These are phyloP conservation scores for Pardalotus punctatus DNA, from an alignment of 2,113 vertebrate genomes.

Conservation along the genomic window DNA sequence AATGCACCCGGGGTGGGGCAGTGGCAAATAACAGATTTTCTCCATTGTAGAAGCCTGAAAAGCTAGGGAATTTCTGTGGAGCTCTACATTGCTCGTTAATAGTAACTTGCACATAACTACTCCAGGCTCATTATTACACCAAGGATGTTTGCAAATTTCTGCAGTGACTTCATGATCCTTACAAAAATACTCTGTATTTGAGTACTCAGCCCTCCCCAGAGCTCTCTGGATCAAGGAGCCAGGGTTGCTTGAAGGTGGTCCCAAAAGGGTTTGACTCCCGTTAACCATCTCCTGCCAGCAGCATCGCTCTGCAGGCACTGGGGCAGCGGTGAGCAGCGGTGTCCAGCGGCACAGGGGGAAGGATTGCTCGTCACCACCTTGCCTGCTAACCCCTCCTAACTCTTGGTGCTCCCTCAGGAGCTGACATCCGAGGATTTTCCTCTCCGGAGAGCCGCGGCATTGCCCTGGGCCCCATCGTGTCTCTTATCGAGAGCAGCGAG, in stretches of 20 bases:
- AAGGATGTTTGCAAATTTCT: neutral
- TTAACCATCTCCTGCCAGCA: neutral
- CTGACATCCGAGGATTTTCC: conserved; percentile 82
- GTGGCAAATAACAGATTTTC: neutral
- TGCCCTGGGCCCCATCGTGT: conserved; percentile 67
- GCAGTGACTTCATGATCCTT: neutral
- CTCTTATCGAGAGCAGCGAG: conserved; percentile 76
- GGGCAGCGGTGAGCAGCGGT: neutral
- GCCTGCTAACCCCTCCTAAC: neutral
- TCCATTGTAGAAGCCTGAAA: neutral
- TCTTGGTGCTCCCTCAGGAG: conserved; percentile 74
- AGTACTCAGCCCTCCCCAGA: neutral
- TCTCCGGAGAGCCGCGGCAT: accelerated
- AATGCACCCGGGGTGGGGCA: neutral
- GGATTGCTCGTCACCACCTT: neutral
- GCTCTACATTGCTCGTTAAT: neutral
- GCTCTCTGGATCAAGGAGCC: neutral
- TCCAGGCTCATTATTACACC: neutral
- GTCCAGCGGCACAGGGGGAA: neutral
- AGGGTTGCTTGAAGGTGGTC: neutral
- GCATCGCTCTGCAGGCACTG: neutral
- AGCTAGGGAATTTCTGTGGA: neutral
- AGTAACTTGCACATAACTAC: neutral
- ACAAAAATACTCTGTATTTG: neutral
- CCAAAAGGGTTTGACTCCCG: neutral